Conservation (phyloP, 1,140 invertebrate genomes). For the Venustaconcha ellipsiformis region DNA sequence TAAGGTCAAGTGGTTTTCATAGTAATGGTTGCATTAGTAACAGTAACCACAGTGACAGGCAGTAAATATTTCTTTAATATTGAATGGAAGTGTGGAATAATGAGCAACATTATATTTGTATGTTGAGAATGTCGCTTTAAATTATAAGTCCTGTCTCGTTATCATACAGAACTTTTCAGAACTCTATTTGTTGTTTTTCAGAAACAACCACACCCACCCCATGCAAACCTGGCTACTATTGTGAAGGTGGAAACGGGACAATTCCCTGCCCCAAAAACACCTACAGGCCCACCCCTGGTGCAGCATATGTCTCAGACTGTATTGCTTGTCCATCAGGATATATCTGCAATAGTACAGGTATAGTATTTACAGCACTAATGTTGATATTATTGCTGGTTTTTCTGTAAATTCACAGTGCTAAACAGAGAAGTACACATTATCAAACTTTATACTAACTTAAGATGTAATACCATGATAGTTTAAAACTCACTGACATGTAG, state of each 20-base stretch:
- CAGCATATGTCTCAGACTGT: slow-evolving; percentile 51
- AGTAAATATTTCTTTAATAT: not conserved
- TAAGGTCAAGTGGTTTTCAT: slow-evolving; percentile 15
- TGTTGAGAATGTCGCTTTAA: too few species aligned
- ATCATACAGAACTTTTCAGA: not conserved
- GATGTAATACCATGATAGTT: too few species aligned
- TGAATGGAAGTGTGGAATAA: not conserved
- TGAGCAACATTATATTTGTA: not conserved
- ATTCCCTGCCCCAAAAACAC: slow-evolving; percentile 53
- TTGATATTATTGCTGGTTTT: too few species aligned
- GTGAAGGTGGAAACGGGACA: slow-evolving; percentile 52
- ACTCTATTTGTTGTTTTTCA: slow-evolving; percentile 16
- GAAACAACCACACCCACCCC: slow-evolving; percentile 44
- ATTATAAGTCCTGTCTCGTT: too few species aligned
- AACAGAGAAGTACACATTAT: too few species aligned
- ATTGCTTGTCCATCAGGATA: slow-evolving; percentile 59
- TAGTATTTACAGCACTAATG: not conserved
- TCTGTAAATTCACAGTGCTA: too few species aligned
- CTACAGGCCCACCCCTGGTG: slow-evolving; percentile 57
- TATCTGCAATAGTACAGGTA: slow-evolving; percentile 63
- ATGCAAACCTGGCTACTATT: slow-evolving; percentile 61
- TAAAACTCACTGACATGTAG: too few species aligned
- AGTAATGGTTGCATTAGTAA: not conserved
- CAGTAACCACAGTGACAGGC: not conserved
- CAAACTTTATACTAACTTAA: too few species aligned